Base-by-base conservation (phyloP, 2,888 invertebrate genomes). In the Leptopterna dolabrata region DNA sequence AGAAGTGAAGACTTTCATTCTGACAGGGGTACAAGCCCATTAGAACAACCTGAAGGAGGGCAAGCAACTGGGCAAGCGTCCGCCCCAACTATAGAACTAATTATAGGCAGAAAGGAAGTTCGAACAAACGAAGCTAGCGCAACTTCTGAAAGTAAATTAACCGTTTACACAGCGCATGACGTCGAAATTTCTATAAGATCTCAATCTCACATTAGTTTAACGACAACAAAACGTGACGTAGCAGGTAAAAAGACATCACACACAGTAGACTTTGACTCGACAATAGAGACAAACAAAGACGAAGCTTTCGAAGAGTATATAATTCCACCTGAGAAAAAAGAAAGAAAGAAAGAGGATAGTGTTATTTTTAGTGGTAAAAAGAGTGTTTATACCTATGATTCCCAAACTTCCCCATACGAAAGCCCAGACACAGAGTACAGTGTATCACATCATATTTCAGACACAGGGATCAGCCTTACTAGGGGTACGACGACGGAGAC, bases 181-280 rank as follows among this genome's bases (percentile, higher is more conserved):
- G 93, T 93, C 7, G 93, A 93, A 91, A 93, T 93, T 88, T 93
- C 93, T 16, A 93, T 93, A 51, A 92, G 92, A 89, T 93, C 93
- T 1, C 93, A 93, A 90, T 93, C 93, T 11, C 93, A 93, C 89
- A 93, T 93, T 89, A 93, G 93, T 51, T 92, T 93, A 11, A 92
- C 92, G 11, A 92, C 92, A 19, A 92, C 92, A 1, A 91, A 92
- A 86, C 91, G 92, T 55, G 92, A 93, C 89, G 91, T 91, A 85
- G 91, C 91, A 0, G 93, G 93, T 7, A 91, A 91, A 51, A 93
- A 93, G 91, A 92, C 92, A 0, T 92, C 92, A 4, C 92, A 93
- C 89, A 91, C 91, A 55, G 92, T 93, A 73, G 92, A 93, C 90
- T 92, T 93, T 45, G 92, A 93, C 55, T 91, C 92, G 90, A 92